Percentiles rank a stretch among this genome's conserved stretches.
Evolutionary conservation across 2,888 invertebrate species (phyloP).

Genomic region (Alloplasta piceator): DNA sequence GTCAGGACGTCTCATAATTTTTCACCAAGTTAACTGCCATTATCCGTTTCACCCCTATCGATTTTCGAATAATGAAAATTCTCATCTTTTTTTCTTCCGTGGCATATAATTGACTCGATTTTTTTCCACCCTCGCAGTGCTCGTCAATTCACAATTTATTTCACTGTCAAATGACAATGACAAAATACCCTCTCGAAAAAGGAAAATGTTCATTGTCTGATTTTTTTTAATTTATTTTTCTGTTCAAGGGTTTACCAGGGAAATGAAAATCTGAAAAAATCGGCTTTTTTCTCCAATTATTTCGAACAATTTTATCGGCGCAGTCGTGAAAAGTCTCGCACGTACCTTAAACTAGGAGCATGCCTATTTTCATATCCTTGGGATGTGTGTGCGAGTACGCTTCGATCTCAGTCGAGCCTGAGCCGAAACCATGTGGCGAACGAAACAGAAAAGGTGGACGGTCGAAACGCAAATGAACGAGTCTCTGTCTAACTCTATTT

Average conservation of each 20-base stretch:
- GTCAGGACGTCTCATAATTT: background rate
- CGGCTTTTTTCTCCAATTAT: too few relatives aligned
- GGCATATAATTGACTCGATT: background rate
- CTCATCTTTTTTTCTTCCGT: background rate
- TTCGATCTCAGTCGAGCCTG: conserved; percentile 34
- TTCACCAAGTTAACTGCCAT: conserved; percentile 20
- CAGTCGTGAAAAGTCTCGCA: too few relatives aligned
- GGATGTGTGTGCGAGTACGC: conserved; percentile 18
- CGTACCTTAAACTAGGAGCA: too few relatives aligned
- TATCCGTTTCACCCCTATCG: conserved; percentile 21
- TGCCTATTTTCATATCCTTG: background rate
- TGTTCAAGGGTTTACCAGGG: too few relatives aligned
- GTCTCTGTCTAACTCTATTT: conserved; percentile 68
- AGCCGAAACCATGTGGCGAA: conserved; percentile 49
- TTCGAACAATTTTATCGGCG: too few relatives aligned
- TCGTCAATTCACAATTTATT: too few relatives aligned
- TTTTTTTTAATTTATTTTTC: too few relatives aligned
- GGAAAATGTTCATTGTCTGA: too few relatives aligned
- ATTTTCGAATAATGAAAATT: conserved; percentile 7
- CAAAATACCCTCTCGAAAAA: too few relatives aligned
- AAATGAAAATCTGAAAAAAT: too few relatives aligned
- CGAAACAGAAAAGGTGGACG: conserved; percentile 70
- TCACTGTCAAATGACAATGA: too few relatives aligned
- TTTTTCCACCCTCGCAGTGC: too few relatives aligned
- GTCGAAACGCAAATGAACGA: conserved; percentile 83